Base-by-base conservation (phyloP, 2,888 invertebrate species). In the Flabesymbios commensalis region DNA sequence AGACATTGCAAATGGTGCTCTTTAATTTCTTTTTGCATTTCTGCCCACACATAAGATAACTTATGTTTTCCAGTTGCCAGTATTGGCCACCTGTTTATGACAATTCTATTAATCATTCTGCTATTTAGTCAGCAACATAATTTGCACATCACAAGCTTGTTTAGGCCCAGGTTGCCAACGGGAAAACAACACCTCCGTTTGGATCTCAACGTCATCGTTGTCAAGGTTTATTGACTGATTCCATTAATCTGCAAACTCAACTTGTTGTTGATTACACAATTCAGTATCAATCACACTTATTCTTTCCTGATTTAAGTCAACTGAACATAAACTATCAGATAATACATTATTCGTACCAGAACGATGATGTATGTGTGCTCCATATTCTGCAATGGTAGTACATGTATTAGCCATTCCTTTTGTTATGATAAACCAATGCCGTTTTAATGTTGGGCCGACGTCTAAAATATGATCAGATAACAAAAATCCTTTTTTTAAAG, bases 371-470 rank as follows among this genome's bases (percentile, higher is more conserved):
- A 19, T 2, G 47, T 14, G 10, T 7, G 19, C 57, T n/a, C 61
- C 64, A 31, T 45, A 64, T 41, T 64, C 64, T 7, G 60, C 60
- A 17, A 64, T 7, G 3, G 61, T 57, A 2, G 61, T 52, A 19
- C 31, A 45, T 2, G 61, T 64, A 31, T 61, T 64, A 10, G 43
- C 36, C 14, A 61, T 45, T 39, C 61, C 58, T 10, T 45, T 24
- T 24, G 59, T 59, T 26, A 26, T 54, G 32, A 42, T 10, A 5
- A 7, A 24, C 48, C 22, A 17, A 28, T 48, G 48, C 3, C 48
- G 57, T 26, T 48, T 47, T 10, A 10, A 3, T 3, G 47, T 28
- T 22, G 22, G 33, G 24, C 48, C 48, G 26, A n/a, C 28, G 22
- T 47, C 57, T 48, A 57, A 33, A 14, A 57, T 48, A 3, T 19